phyloP scores from a whole-genome alignment of 2,113 vertebrate genomes.

The Aegotheles bennettii region DNA sequence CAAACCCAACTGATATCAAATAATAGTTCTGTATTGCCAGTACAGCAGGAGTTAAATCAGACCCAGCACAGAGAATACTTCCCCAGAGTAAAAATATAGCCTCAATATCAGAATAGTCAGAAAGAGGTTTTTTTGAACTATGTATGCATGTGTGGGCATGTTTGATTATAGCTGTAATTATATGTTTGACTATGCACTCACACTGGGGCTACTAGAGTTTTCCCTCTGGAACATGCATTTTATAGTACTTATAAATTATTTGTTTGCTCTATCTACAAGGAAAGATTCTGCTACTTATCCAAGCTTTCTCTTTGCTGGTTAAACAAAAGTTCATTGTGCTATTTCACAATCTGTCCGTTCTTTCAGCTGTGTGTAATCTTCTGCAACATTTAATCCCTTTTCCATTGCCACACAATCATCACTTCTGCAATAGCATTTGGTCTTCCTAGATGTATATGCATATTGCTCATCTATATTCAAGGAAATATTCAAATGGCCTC shows the following conservation, averaged over 20 bases:
- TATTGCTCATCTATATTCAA: neutral
- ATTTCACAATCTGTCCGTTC: neutral
- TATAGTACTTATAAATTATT: neutral
- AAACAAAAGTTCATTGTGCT: neutral
- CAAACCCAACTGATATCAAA: neutral
- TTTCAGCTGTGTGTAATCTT: neutral
- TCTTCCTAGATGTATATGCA: neutral
- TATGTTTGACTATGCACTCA: neutral
- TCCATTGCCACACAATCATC: neutral
- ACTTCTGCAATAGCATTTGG: neutral
- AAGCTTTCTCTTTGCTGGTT: neutral
- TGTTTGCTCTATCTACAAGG: neutral
- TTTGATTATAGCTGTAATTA: neutral
- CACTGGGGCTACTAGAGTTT: neutral
- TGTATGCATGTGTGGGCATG: neutral
- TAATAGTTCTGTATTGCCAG: neutral
- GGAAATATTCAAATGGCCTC: neutral
- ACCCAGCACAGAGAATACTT: neutral
- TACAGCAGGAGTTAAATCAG: neutral
- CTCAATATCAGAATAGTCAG: neutral
- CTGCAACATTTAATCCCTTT: conserved; percentile 16
- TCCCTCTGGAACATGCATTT: neutral
- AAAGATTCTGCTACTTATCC: neutral
- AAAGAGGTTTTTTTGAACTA: neutral
- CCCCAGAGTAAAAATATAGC: neutral